These are phyloP conservation scores for Axis porcinus DNA, from an alignment of 2,113 vertebrate species.

Conservation along the genomic window DNA sequence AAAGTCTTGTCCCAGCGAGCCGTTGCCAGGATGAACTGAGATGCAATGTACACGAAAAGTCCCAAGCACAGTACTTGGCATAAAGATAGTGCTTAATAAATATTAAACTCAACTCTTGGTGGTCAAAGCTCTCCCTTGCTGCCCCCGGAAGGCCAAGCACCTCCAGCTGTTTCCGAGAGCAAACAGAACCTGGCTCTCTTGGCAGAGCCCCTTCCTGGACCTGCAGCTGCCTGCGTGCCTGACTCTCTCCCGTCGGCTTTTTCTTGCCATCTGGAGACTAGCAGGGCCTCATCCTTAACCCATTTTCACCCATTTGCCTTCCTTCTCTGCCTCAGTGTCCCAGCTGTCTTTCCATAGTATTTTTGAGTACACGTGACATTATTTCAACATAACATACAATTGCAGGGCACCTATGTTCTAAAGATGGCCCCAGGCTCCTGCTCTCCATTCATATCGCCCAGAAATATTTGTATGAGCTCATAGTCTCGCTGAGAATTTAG, in stretches of 20 bases:
- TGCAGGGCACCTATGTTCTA: background rate
- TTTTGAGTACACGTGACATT: background rate
- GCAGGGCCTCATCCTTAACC: background rate
- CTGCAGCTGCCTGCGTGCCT: background rate
- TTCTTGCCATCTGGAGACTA: background rate
- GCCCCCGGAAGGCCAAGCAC: background rate
- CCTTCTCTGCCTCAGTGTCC: background rate
- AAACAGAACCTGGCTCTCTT: background rate
- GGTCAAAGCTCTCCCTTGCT: background rate
- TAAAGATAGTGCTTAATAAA: background rate
- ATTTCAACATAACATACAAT: background rate
- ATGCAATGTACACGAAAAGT: background rate
- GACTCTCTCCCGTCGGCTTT: background rate
- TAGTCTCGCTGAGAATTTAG: background rate
- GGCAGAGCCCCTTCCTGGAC: background rate
- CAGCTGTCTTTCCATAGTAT: background rate
- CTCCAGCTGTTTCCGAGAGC: background rate
- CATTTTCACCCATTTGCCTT: background rate
- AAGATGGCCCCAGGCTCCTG: background rate
- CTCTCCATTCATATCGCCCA: background rate
- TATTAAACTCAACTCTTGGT: background rate
- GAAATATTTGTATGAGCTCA: background rate
- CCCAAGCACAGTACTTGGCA: background rate
- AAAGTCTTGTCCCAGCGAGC: background rate
- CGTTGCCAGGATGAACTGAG: conserved; percentile 21